These are phyloP conservation scores for Coendou prehensilis DNA, from an alignment of 2,797 vertebrate genomes.

Conservation along the genomic window DNA sequence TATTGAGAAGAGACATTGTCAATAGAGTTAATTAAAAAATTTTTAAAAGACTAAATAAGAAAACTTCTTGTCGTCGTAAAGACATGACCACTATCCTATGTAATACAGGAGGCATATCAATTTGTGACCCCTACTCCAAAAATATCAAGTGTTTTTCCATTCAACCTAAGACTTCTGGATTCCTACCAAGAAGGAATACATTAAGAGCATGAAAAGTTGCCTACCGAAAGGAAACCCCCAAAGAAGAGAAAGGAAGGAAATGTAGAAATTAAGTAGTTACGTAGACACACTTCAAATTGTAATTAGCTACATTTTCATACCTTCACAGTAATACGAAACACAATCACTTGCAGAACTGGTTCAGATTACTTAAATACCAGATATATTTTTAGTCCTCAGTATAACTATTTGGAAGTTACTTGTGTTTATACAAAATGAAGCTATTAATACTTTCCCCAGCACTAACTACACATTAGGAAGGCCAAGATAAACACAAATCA, in stretches of 20 bases:
- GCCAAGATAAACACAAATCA: background rate
- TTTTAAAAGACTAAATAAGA: slow-evolving; percentile 78
- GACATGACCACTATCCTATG: slow-evolving; percentile 79
- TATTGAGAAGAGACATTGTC: slow-evolving; percentile 88
- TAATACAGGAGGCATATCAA: slow-evolving; percentile 80
- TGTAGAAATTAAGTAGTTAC: background rate
- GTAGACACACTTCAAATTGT: background rate
- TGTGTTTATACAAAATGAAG: background rate
- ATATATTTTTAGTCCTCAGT: background rate
- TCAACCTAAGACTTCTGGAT: slow-evolving; percentile 83
- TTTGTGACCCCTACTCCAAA: slow-evolving; percentile 80
- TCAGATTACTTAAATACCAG: background rate
- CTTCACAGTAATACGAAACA: background rate
- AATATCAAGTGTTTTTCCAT: slow-evolving; percentile 80
- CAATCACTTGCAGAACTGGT: background rate
- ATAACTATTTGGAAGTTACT: background rate
- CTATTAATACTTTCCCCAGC: background rate
- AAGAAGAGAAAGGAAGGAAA: background rate
- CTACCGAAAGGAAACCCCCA: background rate
- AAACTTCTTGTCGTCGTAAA: slow-evolving; percentile 82
- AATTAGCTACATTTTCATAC: background rate
- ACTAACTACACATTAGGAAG: background rate
- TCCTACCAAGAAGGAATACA: slow-evolving; percentile 40
- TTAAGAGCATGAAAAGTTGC: background rate
- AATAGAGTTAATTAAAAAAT: slow-evolving; percentile 80